phyloP scores from a whole-genome alignment of 1,140 invertebrate species.

The Drosophila triauraria region DNA sequence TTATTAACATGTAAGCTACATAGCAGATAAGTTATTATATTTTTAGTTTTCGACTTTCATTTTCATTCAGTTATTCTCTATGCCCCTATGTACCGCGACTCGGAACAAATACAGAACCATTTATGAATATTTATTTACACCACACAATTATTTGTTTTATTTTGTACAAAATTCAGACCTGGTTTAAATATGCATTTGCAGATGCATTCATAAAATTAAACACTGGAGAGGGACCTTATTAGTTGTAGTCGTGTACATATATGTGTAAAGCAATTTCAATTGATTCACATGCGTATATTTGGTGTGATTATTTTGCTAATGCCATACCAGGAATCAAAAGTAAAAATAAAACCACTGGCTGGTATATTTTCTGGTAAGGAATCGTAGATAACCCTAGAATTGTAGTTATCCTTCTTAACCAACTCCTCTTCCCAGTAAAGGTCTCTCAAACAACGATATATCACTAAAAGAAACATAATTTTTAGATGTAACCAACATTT shows the following conservation, averaged over 20 bases:
- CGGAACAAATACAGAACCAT: conserved; percentile 43
- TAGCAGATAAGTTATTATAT: conserved; percentile 48
- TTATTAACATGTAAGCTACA: conserved; percentile 47
- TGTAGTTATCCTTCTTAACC: conserved; percentile 54
- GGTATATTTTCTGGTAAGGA: conserved; percentile 19
- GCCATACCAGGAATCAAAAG: not conserved
- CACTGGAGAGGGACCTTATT: conserved; percentile 83
- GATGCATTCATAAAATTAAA: conserved; percentile 37
- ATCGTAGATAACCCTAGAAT: conserved; percentile 39
- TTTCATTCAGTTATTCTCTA: conserved; percentile 34
- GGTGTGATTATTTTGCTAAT: conserved; percentile 12
- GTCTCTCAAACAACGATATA: conserved; percentile 80
- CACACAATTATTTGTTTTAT: conserved; percentile 41
- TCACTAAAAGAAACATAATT: conserved; percentile 47
- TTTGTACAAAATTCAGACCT: conserved; percentile 40
- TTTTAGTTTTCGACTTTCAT: conserved; percentile 17
- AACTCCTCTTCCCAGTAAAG: conserved; percentile 74
- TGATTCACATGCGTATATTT: conserved; percentile 51
- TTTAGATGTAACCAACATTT: conserved; percentile 43
- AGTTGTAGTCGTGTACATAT: conserved; percentile 66
- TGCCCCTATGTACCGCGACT: conserved; percentile 21
- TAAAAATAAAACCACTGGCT: not conserved
- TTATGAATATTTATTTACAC: conserved; percentile 54
- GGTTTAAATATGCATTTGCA: conserved; percentile 23
- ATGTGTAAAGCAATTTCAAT: conserved; percentile 25